Percentiles rank a stretch among this genome's conserved stretches.
Evolutionary conservation across 1,140 invertebrate species (phyloP).

Genomic region (Dendroctonus valens): DNA sequence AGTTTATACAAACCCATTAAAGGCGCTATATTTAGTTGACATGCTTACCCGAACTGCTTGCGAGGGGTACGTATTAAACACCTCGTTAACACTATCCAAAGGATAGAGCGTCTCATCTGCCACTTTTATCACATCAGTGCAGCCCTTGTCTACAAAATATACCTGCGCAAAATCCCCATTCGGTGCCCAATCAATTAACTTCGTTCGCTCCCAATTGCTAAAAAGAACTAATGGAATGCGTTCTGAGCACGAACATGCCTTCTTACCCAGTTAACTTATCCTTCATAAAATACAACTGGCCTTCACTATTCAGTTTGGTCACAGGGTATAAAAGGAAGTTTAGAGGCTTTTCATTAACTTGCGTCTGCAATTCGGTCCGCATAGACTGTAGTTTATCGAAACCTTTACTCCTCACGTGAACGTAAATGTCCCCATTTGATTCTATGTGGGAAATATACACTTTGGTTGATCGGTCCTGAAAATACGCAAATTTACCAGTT

Average conservation of each 20-base stretch:
- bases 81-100: conserved; percentile 46
- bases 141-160: conserved; percentile 53
- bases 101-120: conserved; percentile 43
- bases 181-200: conserved; percentile 43
- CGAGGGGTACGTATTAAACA: conserved; percentile 46
- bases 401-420: conserved; percentile 51
- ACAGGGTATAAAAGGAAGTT: conserved; percentile 15
- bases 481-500: conserved; percentile 1
- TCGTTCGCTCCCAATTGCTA: conserved; percentile 46
- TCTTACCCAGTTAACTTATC: conserved; percentile 39
- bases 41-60: conserved; percentile 56
- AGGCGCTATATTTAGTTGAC: background rate
- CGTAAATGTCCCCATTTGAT: conserved; percentile 50
- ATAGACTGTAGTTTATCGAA: conserved; percentile 46
- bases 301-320: conserved; percentile 33
- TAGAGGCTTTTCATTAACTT: conserved; percentile 36
- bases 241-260: conserved; percentile 1
- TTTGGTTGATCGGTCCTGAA: conserved; percentile 46
- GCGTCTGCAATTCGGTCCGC: conserved; percentile 39
- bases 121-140: conserved; percentile 45
- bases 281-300: conserved; percentile 50
- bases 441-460: conserved; percentile 52
- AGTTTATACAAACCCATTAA: background rate
- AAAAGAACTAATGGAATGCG: conserved; percentile 10
- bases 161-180: conserved; percentile 43